Base-by-base conservation (phyloP, 2,888 invertebrate species). In the Ectemnius continuus region DNA sequence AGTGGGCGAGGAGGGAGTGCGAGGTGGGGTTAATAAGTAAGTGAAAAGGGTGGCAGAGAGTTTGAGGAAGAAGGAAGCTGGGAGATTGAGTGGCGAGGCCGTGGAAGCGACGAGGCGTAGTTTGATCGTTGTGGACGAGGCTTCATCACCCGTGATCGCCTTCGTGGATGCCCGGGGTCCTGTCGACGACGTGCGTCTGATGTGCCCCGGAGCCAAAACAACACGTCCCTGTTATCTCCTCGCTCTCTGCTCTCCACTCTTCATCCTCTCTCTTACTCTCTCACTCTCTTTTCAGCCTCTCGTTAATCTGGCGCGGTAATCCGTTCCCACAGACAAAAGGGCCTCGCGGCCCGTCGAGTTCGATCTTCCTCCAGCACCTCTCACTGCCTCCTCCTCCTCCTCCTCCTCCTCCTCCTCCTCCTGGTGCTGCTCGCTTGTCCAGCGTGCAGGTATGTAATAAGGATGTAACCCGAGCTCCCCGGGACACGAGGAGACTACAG, bases 241-340 rank as follows among this genome's bases (percentile, higher is more conserved):
- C 1, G 36, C 52, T 47, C 1, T 63, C 58, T 57, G 13, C 16
- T 14, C 13, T 60, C 11, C 52, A 18, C n/a, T 26, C 57, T 52
- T 52, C 67, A 48, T 60, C 63, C 47, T 73, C 61, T 61, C 28
- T 4, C 64, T 52, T 57, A 20, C 47, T 28, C 18, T 45, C 57
- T 26, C 45, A 45, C 28, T 16, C 14, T 18, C n/a, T 14, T 36
- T 16, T 58, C 47, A 66, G 47, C 61, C 62, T 62, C 52, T 62
- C 69, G 45, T 67, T 65, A 36, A 65, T 68, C 68, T 48, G 64
- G 56, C 67, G 70, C 74, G 74, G 75, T 87, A 87, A 88, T 88
- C 86, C 87, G 86, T 88, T 88, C 89, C 88, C 87, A 88, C 88
- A 88, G 89, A 89, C 88, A 89, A 89, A 89, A 89, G 87, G 86